Base-by-base conservation (phyloP, 2,797 vertebrate species). In the Manis javanica region DNA sequence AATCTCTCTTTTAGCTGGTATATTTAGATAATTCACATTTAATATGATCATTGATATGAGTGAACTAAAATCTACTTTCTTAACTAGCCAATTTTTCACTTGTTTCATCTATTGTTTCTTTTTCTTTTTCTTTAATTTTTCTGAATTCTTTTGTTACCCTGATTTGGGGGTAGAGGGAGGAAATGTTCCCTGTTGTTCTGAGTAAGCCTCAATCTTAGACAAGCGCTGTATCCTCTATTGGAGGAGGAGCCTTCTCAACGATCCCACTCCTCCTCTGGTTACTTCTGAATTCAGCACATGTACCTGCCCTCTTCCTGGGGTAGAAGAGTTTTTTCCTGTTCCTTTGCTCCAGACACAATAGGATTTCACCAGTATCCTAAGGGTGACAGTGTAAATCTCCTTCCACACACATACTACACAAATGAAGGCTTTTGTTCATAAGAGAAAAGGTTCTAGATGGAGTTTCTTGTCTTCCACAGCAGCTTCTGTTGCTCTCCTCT, bases 1-100 rank as follows among this genome's bases (percentile, higher is more conserved):
- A 78, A 79, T 90, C 78, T 85, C 49, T 75, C 55, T 90, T 91
- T 88, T 90, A 96, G 93, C 6, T 88, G 16, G 23, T 53, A 2
- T 87, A 31, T 64, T 77, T 85, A 90, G 29, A 78, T 46, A 57
- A 87, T 34, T 88, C 79, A 86, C 7, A 69, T 37, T 88, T 86
- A 96, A 37, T 72, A 57, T 72, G 29, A 84, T 68, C 85, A 69
- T 66, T 34, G 31, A 85, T 31, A 91, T n/a, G 3, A 24, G 10
- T 91, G 72, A 85, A 86, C 63, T 87, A 83, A 87, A 92, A 64
- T 68, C 29, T 29, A 69, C 26, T 81, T 34, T 92, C 31, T 81
- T 81, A 46, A 7, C 34, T 84, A 63, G 59, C 34, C 63, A n/a
- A 29, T 74, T 78, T 51, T 78, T 21, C 42, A 53, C 55, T 69